Evolutionary conservation across 2,113 vertebrate genomes (phyloP).

Genomic region (Cyprichromis sp.): DNA sequence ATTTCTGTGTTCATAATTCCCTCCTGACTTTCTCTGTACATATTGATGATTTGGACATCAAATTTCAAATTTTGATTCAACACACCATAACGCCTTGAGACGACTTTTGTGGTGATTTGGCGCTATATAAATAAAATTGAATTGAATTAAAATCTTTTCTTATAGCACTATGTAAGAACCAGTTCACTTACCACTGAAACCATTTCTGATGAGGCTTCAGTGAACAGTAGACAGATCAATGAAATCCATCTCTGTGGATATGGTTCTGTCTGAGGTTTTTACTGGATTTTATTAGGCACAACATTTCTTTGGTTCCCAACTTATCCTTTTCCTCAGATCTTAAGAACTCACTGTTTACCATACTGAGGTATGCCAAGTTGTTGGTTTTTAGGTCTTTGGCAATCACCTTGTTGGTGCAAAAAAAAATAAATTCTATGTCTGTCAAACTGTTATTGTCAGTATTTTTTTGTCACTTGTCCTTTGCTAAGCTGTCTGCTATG

Average conservation of each 20-base stretch:
- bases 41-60: background rate
- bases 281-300: background rate
- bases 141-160: background rate
- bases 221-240: background rate
- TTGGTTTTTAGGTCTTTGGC: background rate
- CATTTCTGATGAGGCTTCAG: background rate
- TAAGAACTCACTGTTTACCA: background rate
- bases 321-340: background rate
- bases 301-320: background rate
- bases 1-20: background rate
- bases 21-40: background rate
- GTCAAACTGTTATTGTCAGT: background rate
- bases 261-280: background rate
- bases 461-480: background rate
- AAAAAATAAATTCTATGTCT: background rate
- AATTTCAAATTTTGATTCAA: background rate
- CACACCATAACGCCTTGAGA: background rate
- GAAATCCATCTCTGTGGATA: background rate
- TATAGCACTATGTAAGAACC: background rate
- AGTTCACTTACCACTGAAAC: background rate
- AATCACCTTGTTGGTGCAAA: background rate
- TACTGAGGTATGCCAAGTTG: background rate
- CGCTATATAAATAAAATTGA: too few species aligned
- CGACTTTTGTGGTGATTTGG: too few species aligned
- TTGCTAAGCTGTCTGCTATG: background rate